Base-by-base conservation (phyloP, 2,888 invertebrate species). In the Augochlorella aurata region DNA sequence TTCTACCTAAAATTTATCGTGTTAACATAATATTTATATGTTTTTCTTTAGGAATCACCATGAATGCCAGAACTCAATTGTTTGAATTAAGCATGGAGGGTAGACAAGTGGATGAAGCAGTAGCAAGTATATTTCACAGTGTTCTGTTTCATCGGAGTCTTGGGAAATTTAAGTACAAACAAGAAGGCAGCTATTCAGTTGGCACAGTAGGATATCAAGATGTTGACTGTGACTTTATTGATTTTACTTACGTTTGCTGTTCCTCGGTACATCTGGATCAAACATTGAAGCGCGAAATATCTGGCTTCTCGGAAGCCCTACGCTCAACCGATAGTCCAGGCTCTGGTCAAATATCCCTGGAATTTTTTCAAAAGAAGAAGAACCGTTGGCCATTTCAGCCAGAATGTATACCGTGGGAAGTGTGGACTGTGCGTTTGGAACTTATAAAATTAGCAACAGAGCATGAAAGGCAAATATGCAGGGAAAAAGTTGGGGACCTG, bases 361-460 rank as follows among this genome's bases (percentile, higher is more conserved):
- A 99, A 94, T 99, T 99, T 95, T 99, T 97, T 94, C 98, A 98
- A 94, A 97, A 96, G 94, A 97, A 98, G 89, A 97, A 97, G 90
- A 96, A 96, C 75, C 96, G 97, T 74, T 99, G 99, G 98, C 93
- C 93, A 1, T 98, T 99, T 93, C 96, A 97, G 86, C 96, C 97
- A 10, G 99, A 99, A 92, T 97, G 97, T 92, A 97, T 98, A 91
- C 98, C 99, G 0, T 99, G 99, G 99, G 99, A 99, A 94, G 98
- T 99, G 77, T 99, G 99, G 99, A 99, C 98, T 52, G 96, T 99
- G 9, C 96, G 97, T 90, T 95, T 99, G 87, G 98, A 99, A 93
- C 95, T 99, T 58, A 96, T 98, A 45, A 96, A 97, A 89, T 95
- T 98, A 73, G 96, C 96, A 83, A 97, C 96, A 93, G 98, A 98